Evolutionary conservation across 37 sponge, comb jelly and placozoan species (phyloP), one percentile per base, ranked within the genome.

Genomic region (Halisarca cf. caerulea): DNA sequence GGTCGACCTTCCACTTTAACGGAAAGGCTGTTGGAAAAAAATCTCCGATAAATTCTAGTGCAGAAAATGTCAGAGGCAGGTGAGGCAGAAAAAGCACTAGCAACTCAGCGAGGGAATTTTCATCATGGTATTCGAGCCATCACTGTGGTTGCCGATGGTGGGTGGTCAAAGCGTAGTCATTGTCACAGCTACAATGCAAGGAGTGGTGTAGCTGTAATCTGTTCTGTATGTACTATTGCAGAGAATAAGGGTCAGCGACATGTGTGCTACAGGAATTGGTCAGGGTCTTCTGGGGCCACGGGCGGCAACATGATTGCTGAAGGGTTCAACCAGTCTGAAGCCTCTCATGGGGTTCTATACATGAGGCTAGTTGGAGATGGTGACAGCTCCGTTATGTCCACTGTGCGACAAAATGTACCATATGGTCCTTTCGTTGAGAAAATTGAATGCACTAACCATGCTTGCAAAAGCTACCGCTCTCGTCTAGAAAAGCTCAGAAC

Each of bases 131-230:
- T 81, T 69, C 87, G 82, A 58, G 86, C 86, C 25, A 80, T 86
- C 39, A 83, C 86, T 41, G 84, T 86, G 2, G 75, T 86, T 9
- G 86, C 82, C 28, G 90, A 86, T 70, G 86, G 84, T 34, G 86
- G 91, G n/a, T 90, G 91, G 91, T 59, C 68, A 23, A 90, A 90
- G 53, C 66, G 86, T 9, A 58, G 83, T 15, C 91, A 83, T 44
- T 83, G 86, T 25, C 91, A 90, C 72, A 66, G 80, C 35, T 90
- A 86, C 72, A 90, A 86, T 79, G 91, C 91, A 0, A 90, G 82
- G 73, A 82, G 83, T 59, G 91, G 91, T 28, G 91, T 90, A 1
- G 91, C 66, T 2, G 83, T 90, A 4, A 90, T 86, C 45, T 90
- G 87, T 59, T 18, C 32, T 37, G 71, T 81, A 23, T 86, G 90